phyloP scores from a whole-genome alignment of 2,888 invertebrate species.

The Platycnemis pennipes region DNA sequence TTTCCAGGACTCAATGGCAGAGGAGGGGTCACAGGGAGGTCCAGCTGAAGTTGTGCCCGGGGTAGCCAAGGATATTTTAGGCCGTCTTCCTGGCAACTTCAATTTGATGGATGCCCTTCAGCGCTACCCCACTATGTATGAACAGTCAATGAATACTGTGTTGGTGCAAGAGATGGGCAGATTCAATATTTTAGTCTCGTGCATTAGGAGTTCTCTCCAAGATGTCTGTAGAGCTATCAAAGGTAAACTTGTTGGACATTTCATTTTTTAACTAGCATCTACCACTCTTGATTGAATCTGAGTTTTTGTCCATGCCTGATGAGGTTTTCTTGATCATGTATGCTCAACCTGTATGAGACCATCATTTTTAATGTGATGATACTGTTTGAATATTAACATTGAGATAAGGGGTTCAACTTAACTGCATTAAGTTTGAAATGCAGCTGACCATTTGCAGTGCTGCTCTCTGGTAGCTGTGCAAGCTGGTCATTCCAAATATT shows the following conservation, averaged over 20 bases:
- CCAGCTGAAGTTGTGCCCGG: constrained; percentile 90
- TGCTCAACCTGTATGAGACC: no score
- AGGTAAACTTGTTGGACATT: constrained; percentile 80
- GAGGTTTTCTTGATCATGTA: no score
- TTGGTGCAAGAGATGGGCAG: constrained; percentile 92
- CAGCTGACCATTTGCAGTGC: no score
- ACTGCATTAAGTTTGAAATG: no score
- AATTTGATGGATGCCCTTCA: constrained; percentile 84
- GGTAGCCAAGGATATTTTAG: constrained; percentile 89
- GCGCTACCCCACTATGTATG: constrained; percentile 88
- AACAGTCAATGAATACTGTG: constrained; percentile 97
- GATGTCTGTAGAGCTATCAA: constrained; percentile 93
- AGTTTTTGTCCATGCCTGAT: no score
- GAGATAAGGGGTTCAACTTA: no score
- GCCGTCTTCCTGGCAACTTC: constrained; percentile 87
- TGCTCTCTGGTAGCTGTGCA: no score
- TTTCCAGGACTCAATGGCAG: not conserved
- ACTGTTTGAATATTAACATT: no score
- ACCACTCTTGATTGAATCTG: no score
- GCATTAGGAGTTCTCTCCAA: constrained; percentile 87
- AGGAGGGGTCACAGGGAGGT: constrained; percentile 79
- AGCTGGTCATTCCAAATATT: no score
- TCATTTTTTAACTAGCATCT: not conserved
- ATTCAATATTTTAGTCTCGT: constrained; percentile 87
- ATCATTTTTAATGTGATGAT: no score